Evolutionary conservation across 2,113 vertebrate species (phyloP), one percentile per base, ranked within the genome.

Genomic region (Notarius quadriscutis): DNA sequence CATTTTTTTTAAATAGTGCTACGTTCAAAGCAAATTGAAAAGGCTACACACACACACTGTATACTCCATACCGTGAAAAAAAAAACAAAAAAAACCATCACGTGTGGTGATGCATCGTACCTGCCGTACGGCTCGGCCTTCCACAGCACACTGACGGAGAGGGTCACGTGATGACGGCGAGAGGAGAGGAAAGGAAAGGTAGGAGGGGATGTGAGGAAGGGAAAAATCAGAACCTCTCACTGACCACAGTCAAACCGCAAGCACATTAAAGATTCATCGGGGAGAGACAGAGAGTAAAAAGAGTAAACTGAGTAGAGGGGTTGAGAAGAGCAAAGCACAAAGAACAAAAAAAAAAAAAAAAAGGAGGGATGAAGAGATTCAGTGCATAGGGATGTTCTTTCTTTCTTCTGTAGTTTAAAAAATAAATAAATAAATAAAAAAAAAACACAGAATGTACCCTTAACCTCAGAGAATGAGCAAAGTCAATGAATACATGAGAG

Each of bases 201-300:
- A 4, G 34, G 48, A 62, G 55, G 25, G 41, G 53, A 20, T 67
- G 20, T 0, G 25, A 20, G 0, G 17, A 34, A 5, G 58, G 27
- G n/a, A n/a, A 53, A 67, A 77, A 81, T 81, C 65, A 50, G 67
- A 85, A 81, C 41, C 77, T 69, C 41, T 79, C 34, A 75, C 48
- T 81, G 85, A 84, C 74, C 74, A 81, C 65, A 67, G 86, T 85
- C 25, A 82, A 87, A 89, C 83, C 77, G 27, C 57, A 84, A 69
- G 25, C 63, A 53, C 51, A 81, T 84, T 81, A 87, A 81, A 84
- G 57, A 87, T 84, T 87, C 65, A 86, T 75, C 74, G 81, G 30
- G 69, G 51, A 69, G 27, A 75, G 48, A 65, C 80, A 85, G 58
- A 51, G 30, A 58, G 82, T 85, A 53, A 57, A 81, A 17, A 84